These are phyloP conservation scores for Heliopora coerulea DNA, from an alignment of 92 coral and sea anemone genomes.

Conservation along the genomic window DNA sequence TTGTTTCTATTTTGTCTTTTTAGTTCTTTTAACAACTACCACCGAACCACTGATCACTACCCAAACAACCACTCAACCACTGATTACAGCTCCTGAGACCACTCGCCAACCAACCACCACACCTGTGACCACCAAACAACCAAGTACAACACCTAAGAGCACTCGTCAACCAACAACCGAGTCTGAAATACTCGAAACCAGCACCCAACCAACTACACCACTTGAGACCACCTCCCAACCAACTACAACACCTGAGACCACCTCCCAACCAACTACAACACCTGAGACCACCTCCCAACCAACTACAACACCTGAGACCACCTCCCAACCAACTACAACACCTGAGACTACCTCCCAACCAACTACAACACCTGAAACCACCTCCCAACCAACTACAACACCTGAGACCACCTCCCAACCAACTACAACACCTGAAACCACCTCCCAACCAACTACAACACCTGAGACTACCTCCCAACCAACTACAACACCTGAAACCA, in stretches of 20 bases:
- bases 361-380: not conserved
- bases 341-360: not conserved
- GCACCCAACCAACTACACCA: not conserved
- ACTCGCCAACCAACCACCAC: not conserved
- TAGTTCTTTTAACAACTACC: not conserved
- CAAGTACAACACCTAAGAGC: not conserved
- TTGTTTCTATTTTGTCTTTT: no score
- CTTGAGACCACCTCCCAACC: not conserved
- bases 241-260: not conserved
- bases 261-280: slow-evolving; percentile 33
- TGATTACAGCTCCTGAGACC: no score
- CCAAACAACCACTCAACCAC: not conserved
- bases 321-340: slow-evolving; percentile 4
- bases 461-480: no score
- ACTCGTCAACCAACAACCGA: not conserved
- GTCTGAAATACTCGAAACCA: not conserved
- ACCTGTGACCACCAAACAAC: not conserved
- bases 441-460: not conserved
- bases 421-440: not conserved
- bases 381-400: slow-evolving; percentile 33
- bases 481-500: not conserved
- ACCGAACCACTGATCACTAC: not conserved
- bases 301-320: slow-evolving; percentile 37
- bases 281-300: not conserved
- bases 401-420: not conserved